Evolutionary conservation across 2,797 vertebrate genomes (phyloP).

Genomic region (Rhinella marina): DNA sequence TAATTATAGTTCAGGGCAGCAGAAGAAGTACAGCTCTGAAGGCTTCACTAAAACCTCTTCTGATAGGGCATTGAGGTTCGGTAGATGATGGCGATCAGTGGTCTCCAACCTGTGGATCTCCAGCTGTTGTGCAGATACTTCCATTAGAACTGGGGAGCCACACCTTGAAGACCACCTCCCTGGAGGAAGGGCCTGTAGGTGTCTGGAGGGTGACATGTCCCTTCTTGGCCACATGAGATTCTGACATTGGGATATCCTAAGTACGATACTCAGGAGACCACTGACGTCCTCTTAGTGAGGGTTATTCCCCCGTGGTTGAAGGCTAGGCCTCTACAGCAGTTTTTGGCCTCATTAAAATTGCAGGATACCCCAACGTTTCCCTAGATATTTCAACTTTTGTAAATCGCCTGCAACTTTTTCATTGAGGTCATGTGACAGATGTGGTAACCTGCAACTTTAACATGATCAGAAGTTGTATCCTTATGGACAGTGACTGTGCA

Average conservation of each 20-base stretch:
- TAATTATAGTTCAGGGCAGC: background rate
- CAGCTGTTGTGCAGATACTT: too few relatives aligned
- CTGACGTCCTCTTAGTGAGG: too few relatives aligned
- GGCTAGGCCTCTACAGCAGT: too few relatives aligned
- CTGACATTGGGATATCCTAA: background rate
- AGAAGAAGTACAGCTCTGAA: background rate
- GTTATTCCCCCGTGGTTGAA: too few relatives aligned
- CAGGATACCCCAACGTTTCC: background rate
- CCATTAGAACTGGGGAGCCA: background rate
- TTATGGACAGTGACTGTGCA: background rate
- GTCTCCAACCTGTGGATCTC: background rate
- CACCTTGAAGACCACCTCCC: background rate
- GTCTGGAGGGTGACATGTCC: background rate
- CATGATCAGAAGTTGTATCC: background rate
- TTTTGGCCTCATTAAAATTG: too few relatives aligned
- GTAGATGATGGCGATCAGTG: background rate
- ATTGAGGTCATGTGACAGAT: background rate
- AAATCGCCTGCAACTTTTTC: background rate
- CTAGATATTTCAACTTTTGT: background rate
- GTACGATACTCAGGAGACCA: too few relatives aligned
- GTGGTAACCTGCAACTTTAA: background rate
- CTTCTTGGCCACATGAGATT: background rate
- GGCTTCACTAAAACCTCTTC: background rate
- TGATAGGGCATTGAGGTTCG: background rate
- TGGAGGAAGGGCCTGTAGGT: background rate